Conservation (phyloP, 2,797 vertebrate genomes). For the Mus minutoides region DNA sequence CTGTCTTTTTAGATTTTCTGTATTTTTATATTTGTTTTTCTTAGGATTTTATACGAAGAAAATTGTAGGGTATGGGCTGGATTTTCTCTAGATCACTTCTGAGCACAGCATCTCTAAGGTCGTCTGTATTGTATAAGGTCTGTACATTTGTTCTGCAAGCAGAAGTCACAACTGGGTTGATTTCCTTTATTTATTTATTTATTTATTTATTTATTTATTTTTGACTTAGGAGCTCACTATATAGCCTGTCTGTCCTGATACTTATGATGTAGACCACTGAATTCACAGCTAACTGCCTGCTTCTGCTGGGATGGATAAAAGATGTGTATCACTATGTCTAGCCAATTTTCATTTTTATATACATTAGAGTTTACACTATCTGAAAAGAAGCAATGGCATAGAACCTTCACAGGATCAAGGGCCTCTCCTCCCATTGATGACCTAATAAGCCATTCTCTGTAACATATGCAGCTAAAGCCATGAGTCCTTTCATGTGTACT, state of each 20-base stretch:
- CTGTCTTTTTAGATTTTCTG: not conserved
- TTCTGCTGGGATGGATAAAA: too few species aligned
- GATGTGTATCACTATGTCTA: too few species aligned
- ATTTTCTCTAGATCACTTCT: not conserved
- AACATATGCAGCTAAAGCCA: too few species aligned
- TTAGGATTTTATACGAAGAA: not conserved
- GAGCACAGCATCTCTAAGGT: not conserved
- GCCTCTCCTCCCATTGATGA: too few species aligned
- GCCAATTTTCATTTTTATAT: too few species aligned
- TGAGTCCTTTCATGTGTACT: too few species aligned
- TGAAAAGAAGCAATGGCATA: not conserved
- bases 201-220: not conserved
- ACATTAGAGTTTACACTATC: not conserved
- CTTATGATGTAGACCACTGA: not conserved
- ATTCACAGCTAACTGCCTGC: not conserved
- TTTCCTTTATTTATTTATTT: not conserved
- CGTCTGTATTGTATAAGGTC: not conserved
- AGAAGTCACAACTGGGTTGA: not conserved
- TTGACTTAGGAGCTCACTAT: not conserved
- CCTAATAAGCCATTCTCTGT: too few species aligned
- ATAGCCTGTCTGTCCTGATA: not conserved
- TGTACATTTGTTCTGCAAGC: constrained; percentile 31
- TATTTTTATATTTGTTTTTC: not conserved
- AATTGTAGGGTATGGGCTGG: not conserved
- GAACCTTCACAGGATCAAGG: too few species aligned